Evolutionary conservation across 2,797 vertebrate genomes (phyloP).

Genomic region (Muscicapa comitata): DNA sequence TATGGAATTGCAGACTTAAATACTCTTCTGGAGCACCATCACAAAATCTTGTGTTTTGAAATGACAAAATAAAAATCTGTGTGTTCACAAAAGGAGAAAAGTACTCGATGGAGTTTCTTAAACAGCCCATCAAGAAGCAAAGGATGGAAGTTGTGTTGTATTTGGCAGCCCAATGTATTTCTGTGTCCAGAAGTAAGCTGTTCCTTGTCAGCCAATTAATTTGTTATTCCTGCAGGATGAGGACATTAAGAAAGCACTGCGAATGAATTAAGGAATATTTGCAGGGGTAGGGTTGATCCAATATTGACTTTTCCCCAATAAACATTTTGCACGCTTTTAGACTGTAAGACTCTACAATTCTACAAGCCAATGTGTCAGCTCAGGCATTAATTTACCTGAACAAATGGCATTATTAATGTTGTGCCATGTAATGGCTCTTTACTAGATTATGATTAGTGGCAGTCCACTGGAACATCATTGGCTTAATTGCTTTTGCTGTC

Average conservation of each 20-base stretch:
- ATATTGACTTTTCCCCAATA: background rate
- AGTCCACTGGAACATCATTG: background rate
- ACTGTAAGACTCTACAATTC: background rate
- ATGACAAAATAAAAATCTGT: slow-evolving; percentile 7
- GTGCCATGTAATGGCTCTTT: background rate
- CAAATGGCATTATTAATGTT: background rate
- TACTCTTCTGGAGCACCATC: background rate
- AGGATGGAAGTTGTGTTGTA: slow-evolving; percentile 10
- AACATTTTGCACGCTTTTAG: background rate
- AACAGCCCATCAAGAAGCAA: slow-evolving; percentile 3
- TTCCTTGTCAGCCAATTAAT: background rate
- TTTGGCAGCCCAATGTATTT: slow-evolving; percentile 32
- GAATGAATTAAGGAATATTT: slow-evolving; percentile 2
- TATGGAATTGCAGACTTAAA: background rate
- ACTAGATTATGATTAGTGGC: background rate
- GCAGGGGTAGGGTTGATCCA: background rate
- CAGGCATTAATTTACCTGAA: background rate
- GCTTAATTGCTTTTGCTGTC: background rate
- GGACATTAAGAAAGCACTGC: background rate
- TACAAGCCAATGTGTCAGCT: background rate
- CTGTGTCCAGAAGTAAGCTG: slow-evolving; percentile 7
- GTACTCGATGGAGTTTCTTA: slow-evolving; percentile 22
- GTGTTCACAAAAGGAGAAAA: slow-evolving; percentile 10
- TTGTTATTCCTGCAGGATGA: background rate
- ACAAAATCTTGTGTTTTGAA: background rate